These are phyloP conservation scores for Sebastes trivittatus DNA, from an alignment of 2,797 vertebrate species.

Conservation along the genomic window DNA sequence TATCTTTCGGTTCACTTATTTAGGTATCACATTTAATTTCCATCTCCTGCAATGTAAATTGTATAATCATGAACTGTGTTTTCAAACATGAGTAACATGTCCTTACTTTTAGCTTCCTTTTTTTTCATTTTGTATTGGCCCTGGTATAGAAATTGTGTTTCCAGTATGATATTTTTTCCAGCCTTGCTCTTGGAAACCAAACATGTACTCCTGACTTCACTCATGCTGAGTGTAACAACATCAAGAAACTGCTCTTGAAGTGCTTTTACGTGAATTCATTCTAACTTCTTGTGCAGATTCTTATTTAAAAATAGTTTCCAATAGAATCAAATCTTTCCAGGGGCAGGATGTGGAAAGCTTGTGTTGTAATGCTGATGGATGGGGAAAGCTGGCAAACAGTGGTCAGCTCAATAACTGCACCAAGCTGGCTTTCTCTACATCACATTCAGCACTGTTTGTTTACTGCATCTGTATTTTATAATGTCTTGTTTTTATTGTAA, in stretches of 20 bases:
- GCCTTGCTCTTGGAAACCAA: slow-evolving; percentile 24
- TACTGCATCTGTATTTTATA: slow-evolving; percentile 87
- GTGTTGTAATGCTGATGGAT: slow-evolving; percentile 20
- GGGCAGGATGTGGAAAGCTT: slow-evolving; percentile 19
- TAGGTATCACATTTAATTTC: slow-evolving; percentile 49
- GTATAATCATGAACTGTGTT: slow-evolving; percentile 86
- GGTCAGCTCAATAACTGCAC: slow-evolving; percentile 1
- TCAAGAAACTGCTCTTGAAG: slow-evolving; percentile 19
- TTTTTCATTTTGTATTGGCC: slow-evolving; percentile 80
- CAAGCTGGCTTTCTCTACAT: slow-evolving; percentile 69
- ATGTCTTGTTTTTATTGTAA: slow-evolving; percentile 75
- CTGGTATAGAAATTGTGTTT: slow-evolving; percentile 81
- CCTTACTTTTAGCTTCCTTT: slow-evolving; percentile 71
- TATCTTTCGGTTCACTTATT: slow-evolving; percentile 28
- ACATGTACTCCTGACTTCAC: slow-evolving; percentile 41
- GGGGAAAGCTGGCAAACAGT: slow-evolving; percentile 28
- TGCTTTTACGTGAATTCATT: slow-evolving; percentile 3
- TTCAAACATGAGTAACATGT: slow-evolving; percentile 83
- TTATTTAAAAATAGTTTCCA: background rate
- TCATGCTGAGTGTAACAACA: slow-evolving; percentile 54
- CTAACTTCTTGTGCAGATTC: slow-evolving; percentile 17
- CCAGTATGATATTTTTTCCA: slow-evolving; percentile 24
- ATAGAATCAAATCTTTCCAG: background rate
- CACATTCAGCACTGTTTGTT: slow-evolving; percentile 89
- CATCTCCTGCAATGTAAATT: slow-evolving; percentile 84